Evolutionary conservation across 2,797 vertebrate genomes (phyloP).

Genomic region (Myiotriccus ornatus): DNA sequence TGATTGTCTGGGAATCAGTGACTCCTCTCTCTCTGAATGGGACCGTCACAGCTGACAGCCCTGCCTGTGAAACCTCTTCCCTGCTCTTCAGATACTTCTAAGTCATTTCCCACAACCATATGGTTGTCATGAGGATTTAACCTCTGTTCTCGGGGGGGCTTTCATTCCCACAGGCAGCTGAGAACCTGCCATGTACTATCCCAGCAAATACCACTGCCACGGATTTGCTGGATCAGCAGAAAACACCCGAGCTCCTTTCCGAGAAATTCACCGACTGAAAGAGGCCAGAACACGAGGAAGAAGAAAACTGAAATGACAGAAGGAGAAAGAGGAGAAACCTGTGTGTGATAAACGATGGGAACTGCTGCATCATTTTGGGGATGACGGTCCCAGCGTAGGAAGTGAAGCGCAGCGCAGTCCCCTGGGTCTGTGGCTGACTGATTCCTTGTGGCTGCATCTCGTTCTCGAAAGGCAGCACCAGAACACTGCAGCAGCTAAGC

Average conservation of each 20-base stretch:
- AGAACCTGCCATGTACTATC: neutral
- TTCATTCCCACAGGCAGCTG: neutral
- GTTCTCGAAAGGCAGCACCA: neutral
- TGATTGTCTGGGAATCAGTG: neutral
- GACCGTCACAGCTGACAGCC: neutral
- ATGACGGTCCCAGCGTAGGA: neutral
- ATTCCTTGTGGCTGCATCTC: neutral
- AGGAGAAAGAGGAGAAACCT: no score
- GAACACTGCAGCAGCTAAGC: neutral
- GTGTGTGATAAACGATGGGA: neutral
- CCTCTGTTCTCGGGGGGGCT: neutral
- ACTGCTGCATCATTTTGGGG: neutral
- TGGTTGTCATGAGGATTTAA: constrained; percentile 35
- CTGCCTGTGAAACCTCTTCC: neutral
- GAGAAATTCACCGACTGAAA: neutral
- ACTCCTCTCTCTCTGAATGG: neutral
- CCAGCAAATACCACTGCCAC: neutral
- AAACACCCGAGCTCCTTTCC: neutral
- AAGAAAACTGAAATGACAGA: neutral
- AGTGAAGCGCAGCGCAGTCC: neutral
- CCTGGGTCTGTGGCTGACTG: neutral
- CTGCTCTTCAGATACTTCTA: neutral
- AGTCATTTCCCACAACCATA: neutral
- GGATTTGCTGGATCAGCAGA: neutral
- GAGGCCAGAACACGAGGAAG: neutral